Evolutionary conservation across 1,140 invertebrate species (phyloP).

Genomic region (Ceratosolen fusciceps): DNA sequence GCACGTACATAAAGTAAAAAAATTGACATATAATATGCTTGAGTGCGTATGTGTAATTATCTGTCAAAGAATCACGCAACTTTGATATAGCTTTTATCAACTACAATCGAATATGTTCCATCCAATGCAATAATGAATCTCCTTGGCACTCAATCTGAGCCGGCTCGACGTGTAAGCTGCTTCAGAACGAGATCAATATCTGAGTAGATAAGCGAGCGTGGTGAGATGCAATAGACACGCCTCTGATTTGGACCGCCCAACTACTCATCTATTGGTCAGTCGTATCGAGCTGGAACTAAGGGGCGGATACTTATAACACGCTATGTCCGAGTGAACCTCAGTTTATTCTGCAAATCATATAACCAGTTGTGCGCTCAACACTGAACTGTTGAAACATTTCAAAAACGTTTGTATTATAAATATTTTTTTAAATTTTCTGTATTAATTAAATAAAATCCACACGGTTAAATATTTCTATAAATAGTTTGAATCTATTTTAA

Average conservation of each 20-base stretch:
- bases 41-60: neutral
- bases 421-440: neutral
- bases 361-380: conserved; percentile 61
- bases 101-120: conserved; percentile 6
- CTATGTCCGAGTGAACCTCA: conserved; percentile 54
- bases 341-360: conserved; percentile 64
- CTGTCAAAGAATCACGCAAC: conserved; percentile 10
- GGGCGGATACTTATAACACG: conserved; percentile 49
- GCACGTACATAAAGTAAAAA: too few species aligned
- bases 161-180: conserved; percentile 10
- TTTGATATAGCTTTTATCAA: conserved; percentile 18
- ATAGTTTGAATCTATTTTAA: too few species aligned
- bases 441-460: too few species aligned
- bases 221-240: conserved; percentile 44
- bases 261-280: conserved; percentile 39
- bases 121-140: conserved; percentile 38
- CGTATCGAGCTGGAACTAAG: neutral
- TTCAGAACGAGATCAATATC: conserved; percentile 63
- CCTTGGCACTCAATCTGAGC: conserved; percentile 33
- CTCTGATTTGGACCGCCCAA: conserved; percentile 48
- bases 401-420: conserved; percentile 39
- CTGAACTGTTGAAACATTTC: conserved; percentile 57
- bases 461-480: too few species aligned
- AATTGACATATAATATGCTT: too few species aligned
- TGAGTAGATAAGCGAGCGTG: conserved; percentile 54